phyloP scores from a whole-genome alignment of 1,140 invertebrate genomes.

The Oryctes rhinoceros region DNA sequence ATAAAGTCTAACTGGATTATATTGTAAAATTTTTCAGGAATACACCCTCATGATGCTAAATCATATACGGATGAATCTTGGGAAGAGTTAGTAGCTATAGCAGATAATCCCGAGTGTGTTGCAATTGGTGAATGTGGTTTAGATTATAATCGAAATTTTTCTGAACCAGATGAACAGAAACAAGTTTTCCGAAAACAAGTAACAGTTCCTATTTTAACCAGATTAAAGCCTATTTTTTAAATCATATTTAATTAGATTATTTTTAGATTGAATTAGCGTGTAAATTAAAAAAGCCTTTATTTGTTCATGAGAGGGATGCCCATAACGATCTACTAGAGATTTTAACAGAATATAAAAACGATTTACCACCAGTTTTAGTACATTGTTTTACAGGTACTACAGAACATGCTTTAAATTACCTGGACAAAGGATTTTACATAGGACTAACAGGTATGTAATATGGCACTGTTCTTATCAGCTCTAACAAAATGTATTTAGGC shows the following conservation, averaged over 20 bases:
- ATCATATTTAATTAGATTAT: constrained; percentile 40
- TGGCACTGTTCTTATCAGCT: background rate
- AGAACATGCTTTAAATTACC: constrained; percentile 83
- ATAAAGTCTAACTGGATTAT: background rate
- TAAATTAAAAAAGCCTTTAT: constrained; percentile 85
- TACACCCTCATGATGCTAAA: constrained; percentile 96
- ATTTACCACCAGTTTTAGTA: constrained; percentile 83
- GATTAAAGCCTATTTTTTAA: no score
- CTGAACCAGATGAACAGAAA: constrained; percentile 85
- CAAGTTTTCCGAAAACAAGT: constrained; percentile 91
- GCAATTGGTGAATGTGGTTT: constrained; percentile 94
- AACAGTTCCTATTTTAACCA: constrained; percentile 39
- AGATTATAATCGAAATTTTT: constrained; percentile 95
- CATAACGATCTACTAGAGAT: constrained; percentile 80
- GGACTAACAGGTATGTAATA: constrained; percentile 76
- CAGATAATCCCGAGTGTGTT: constrained; percentile 87
- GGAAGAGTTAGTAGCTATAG: constrained; percentile 76
- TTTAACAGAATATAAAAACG: constrained; percentile 66
- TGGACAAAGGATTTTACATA: constrained; percentile 89
- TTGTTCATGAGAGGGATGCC: constrained; percentile 91
- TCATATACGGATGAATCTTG: constrained; percentile 84
- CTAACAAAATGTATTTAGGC: constrained; percentile 64
- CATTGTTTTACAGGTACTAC: constrained; percentile 93
- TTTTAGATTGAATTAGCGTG: constrained; percentile 84
- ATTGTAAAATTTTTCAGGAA: constrained; percentile 66